Base-by-base conservation (phyloP, 2,113 vertebrate species). In the Coptodon rendalli region DNA sequence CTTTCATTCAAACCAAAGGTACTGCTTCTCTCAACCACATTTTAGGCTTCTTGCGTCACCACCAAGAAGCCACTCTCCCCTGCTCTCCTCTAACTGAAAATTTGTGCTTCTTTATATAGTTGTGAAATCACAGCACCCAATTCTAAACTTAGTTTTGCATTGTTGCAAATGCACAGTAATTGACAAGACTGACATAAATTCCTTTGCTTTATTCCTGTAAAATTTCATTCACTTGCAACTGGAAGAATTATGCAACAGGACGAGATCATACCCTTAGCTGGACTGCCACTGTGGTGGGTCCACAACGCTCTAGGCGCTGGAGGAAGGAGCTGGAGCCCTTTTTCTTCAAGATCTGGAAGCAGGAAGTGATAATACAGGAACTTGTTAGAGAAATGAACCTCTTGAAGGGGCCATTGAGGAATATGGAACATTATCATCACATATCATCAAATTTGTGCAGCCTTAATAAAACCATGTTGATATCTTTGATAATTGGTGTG, bases 271-370 rank as follows among this genome's bases (percentile, higher is more conserved):
- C 98, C 97, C 97, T 97, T 92, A 99, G 97, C 88, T 98, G 98
- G 48, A 97, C 86, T 2, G 97, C 97, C 54, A 96, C 91, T n/a
- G 98, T 98, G 80, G 94, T 84, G 0, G 98, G 98, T 2, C 97
- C 96, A n/a, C 97, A 97, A 6, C 97, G 94, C 83, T 98, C 97
- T 29, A 98, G 91, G 79, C 95, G 95, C 87, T 98, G 98, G 56
- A 98, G 94, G 93, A 99, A 97, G 76, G 97, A 97, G n/a, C 96
- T 95, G 2, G 97, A 96, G 89, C 97, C 97, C 94, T 98, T 99
- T 96, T 98, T 98, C 95, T 98, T 99, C 82, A 98, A 87, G 53
- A 98, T 93, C 98, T 99, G 95, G 50, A 2, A 53, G 53, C 9
- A 6, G 36, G 48, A 50, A 52, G 14, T 63, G 3, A 89, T 10